Evolutionary conservation across 2,113 vertebrate genomes (phyloP), one percentile per base, ranked within the genome.

Genomic region (Triplophysa siluroides): DNA sequence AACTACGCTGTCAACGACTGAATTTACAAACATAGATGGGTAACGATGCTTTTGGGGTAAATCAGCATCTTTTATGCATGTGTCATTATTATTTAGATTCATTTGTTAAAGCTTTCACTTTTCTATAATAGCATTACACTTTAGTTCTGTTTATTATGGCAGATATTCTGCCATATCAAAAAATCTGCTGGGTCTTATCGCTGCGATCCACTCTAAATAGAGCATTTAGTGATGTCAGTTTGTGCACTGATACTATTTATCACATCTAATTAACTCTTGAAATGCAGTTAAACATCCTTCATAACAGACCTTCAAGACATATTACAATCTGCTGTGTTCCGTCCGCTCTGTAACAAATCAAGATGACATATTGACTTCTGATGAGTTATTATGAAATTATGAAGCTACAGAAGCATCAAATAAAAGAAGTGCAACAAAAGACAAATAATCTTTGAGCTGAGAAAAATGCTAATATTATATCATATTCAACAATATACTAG

Each of bases 401-500:
- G 62, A 79, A 76, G 33, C 43, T 71, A 50, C 78, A 78, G 69
- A 71, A 23, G 43, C 69, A 38, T 26, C 4, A 1, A 56, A 54
- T 29, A 19, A 58, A 33, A 29, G 29, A 56, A 85, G 69, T 71
- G 52, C 65, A 67, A 33, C 66, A 66, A 78, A 29, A 85, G 74
- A 87, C 85, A 85, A 81, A 83, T 81, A 66, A 83, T 58, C 54
- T 76, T 83, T 14, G 23, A 78, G 69, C 73, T 64, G 65, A 85
- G 61, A 78, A 67, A 83, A 71, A 47, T 18, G 76, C 63, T 80
- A 82, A 78, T 67, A 73, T 58, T 71, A 56, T 60, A 62, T 45
- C 70, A 75, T 21, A 63, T 61, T 62, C 29, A 60, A 70, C 54
- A 79, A 82, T 58, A 66, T 64, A 85, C 84, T 81, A 79, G 45